Evolutionary conservation across 1,140 invertebrate genomes (phyloP), one percentile per base, ranked within the genome.

Genomic region (Drosophila repleta): DNA sequence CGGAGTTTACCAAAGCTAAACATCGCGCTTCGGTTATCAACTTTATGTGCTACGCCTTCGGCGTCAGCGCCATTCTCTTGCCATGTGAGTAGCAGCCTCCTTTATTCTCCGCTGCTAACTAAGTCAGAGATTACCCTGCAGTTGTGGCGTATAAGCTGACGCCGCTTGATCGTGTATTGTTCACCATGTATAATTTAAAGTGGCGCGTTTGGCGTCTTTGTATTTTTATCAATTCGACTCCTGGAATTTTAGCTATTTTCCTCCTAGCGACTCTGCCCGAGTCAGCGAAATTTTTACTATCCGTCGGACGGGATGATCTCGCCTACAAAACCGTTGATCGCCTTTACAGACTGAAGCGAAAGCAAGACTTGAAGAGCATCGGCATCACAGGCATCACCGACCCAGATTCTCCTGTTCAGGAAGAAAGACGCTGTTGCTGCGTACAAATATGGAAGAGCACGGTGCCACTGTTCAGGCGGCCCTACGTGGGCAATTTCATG

Each of bases 221-320:
- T 24, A 18, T 70, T 17, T 0, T 57, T 8, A 0, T 74, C 0
- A 29, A 49, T 24, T 1, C 10, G 2, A 8, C 29, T 18, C 67
- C 61, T 6, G 67, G 60, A 2, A 5, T 71, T 13, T 0, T 71
- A n/a, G 41, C 37, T 0, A 6, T 60, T 8, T 13, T 26, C 2
- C 2, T 10, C 1, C 32, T 70, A 5, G 29, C 0, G 0, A 0
- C 48, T 6, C 18, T 71, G 2, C 72, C 72, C 1, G 72, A 75
- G 13, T 41, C 67, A 1, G 46, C 61, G 0, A 70, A 75, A 35
- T 75, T 51, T 49, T 4, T 65, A 20, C n/a, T 71, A 5, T 49
- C 49, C 1, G n/a, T 53, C 0, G 48, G 55, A 0, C 0, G 71
- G 6, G 1, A 6, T 2, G 48, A 61, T 11, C 21, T 8, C 5